These are phyloP conservation scores for Zaprionus tsacasi DNA, from an alignment of 1,140 invertebrate species.

Conservation along the genomic window DNA sequence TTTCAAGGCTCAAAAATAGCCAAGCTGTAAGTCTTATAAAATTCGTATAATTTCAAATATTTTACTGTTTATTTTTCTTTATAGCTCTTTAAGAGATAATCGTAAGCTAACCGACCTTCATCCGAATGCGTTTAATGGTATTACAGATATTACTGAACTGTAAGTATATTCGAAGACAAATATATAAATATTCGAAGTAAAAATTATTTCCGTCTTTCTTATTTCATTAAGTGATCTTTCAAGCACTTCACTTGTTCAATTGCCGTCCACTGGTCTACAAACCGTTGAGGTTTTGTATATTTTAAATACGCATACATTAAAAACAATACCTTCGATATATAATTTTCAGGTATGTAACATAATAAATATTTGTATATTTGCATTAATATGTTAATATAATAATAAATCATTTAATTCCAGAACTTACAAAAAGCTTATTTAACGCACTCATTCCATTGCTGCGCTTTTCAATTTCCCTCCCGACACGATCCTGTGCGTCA, in stretches of 20 bases:
- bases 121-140: slow-evolving; percentile 88
- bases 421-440: slow-evolving; percentile 86
- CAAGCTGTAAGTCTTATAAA: slow-evolving; percentile 86
- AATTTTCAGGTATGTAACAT: slow-evolving; percentile 87
- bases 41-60: neutral
- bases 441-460: slow-evolving; percentile 95
- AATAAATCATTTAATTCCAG: slow-evolving; percentile 58
- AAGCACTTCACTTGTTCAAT: slow-evolving; percentile 88
- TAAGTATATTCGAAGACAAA: slow-evolving; percentile 84
- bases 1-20: slow-evolving; percentile 88
- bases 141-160: slow-evolving; percentile 86
- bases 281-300: slow-evolving; percentile 89
- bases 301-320: slow-evolving; percentile 89
- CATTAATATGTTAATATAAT: neutral
- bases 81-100: slow-evolving; percentile 89
- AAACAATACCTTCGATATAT: slow-evolving; percentile 93
- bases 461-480: slow-evolving; percentile 93
- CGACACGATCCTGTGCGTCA: slow-evolving; percentile 89
- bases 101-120: slow-evolving; percentile 86
- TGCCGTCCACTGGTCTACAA: slow-evolving; percentile 90
- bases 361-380: neutral
- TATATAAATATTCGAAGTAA: neutral
- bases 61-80: slow-evolving; percentile 16
- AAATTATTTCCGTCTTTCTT: neutral
- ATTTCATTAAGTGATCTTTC: slow-evolving; percentile 88